Evolutionary conservation across 2,888 invertebrate genomes (phyloP).

Genomic region (Agrotis segetum): DNA sequence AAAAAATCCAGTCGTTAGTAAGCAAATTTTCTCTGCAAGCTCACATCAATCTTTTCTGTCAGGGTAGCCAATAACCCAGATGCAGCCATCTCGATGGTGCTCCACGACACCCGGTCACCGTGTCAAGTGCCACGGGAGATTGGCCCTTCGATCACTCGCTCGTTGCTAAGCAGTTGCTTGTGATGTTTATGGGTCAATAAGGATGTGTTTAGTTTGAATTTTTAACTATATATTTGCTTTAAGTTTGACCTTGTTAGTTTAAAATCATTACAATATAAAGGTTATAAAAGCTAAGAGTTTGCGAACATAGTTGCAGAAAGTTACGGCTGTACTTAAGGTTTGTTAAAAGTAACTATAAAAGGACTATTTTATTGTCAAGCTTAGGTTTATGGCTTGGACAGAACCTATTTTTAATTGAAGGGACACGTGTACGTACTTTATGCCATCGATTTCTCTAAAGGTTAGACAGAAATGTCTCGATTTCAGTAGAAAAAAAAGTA

Average conservation of each 20-base stretch:
- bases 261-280: neutral
- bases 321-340: neutral
- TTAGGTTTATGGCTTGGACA: neutral
- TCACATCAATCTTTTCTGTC: slow-evolving; percentile 33
- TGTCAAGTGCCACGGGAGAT: slow-evolving; percentile 68
- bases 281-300: neutral
- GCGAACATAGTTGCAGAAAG: neutral
- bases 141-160: slow-evolving; percentile 56
- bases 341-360: neutral
- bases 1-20: neutral
- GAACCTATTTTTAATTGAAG: neutral
- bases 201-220: slow-evolving; percentile 34
- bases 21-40: slow-evolving; percentile 17
- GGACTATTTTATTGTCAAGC: neutral
- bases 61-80: slow-evolving; percentile 65
- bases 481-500: no score
- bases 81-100: slow-evolving; percentile 55
- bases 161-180: slow-evolving; percentile 59
- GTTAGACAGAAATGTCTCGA: neutral
- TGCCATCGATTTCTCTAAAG: neutral
- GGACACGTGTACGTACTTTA: slow-evolving; percentile 5
- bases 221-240: neutral
- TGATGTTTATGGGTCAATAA: slow-evolving; percentile 42
- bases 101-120: slow-evolving; percentile 65
- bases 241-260: no score